Evolutionary conservation across 1,140 invertebrate species (phyloP).

Genomic region (Bursaphelenchus mucronatus): DNA sequence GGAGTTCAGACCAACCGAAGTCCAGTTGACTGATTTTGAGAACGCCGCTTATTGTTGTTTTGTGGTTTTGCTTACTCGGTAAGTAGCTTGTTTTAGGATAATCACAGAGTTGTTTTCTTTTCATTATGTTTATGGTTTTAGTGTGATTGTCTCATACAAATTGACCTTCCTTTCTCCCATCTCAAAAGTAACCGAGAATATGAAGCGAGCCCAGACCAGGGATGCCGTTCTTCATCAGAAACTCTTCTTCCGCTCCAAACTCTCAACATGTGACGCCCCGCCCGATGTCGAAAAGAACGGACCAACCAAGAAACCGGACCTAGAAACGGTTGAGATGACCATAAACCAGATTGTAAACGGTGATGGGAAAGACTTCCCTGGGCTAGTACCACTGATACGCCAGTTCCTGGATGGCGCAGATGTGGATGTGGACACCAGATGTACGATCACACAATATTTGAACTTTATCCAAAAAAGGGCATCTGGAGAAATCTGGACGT

Average conservation of each 20-base stretch:
- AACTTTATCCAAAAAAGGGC: constrained; percentile 72
- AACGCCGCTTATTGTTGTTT: constrained; percentile 99
- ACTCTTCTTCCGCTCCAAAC: constrained; percentile 79
- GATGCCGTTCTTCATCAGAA: constrained; percentile 77
- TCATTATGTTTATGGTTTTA: constrained; percentile 74
- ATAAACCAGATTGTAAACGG: constrained; percentile 94
- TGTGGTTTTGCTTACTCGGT: constrained; percentile 84
- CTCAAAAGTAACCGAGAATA: constrained; percentile 97
- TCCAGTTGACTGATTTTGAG: constrained; percentile 95
- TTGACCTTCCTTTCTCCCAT: constrained; percentile 95
- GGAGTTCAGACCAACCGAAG: constrained; percentile 95
- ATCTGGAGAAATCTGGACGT: constrained; percentile 68
- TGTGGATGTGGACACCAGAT: constrained; percentile 90
- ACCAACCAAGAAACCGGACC: constrained; percentile 37
- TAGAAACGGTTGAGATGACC: constrained; percentile 70
- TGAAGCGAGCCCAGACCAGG: constrained; percentile 83
- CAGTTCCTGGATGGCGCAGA: constrained; percentile 87
- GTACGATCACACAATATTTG: constrained; percentile 91
- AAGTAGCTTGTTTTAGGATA: constrained; percentile 20
- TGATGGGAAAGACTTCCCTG: constrained; percentile 74
- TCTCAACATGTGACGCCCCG: constrained; percentile 55
- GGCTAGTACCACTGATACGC: constrained; percentile 85
- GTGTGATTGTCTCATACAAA: constrained; percentile 92
- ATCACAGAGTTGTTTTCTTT: background rate
- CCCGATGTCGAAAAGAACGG: constrained; percentile 53